Evolutionary conservation across 2,113 vertebrate species (phyloP), one percentile per base, ranked within the genome.

Genomic region (Pomatorhinus ruficollis): DNA sequence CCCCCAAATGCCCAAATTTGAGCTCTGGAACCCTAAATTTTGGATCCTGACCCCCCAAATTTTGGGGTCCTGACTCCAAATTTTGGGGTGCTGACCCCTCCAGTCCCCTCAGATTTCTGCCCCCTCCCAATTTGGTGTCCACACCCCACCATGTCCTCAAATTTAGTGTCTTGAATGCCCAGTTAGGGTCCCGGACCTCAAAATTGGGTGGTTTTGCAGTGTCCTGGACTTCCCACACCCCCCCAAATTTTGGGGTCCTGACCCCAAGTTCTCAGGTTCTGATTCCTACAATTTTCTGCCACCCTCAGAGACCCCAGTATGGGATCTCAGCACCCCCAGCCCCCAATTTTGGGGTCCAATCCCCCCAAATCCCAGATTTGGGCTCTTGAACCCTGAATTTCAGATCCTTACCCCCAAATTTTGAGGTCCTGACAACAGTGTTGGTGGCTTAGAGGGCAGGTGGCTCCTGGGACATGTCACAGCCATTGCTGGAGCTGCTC

Each of bases 401-500:
- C 0, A 0, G 15, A 35, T 71, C 15, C 37, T 52, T 2, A 24
- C 3, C 2, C 8, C 3, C 5, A 37, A 1, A 45, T 39, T 39
- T 39, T 39, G 40, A 11, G 5, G 5, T 28, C 10, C 49, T 22
- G 57, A 8, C 30, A 61, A 31, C 2, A 28, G 0, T 1, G 21
- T 31, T 17, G 1, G 1, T 72, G 57, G 49, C 6, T 35, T 3
- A 33, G 53, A 44, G n/a, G n/a, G 28, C 30, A 21, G 22, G 69
- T 19, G 76, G 37, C 49, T 45, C 65, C 18, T 74, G 42, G 28
- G 15, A 53, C 2, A 5, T 7, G 2, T 52, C 65, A 39, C 2
- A 2, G 23, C n/a, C 6, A 2, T 5, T 0, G 0, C 64, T 56
- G 47, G 5, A 56, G 22, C 52, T 31, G 53, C 64, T 66, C 47